A percentile compares a stretch with the other conserved stretches of the same genome.
Conservation (phyloP, 37 sponge, comb jelly and placozoan genomes). For the Geodia barretti region DNA sequence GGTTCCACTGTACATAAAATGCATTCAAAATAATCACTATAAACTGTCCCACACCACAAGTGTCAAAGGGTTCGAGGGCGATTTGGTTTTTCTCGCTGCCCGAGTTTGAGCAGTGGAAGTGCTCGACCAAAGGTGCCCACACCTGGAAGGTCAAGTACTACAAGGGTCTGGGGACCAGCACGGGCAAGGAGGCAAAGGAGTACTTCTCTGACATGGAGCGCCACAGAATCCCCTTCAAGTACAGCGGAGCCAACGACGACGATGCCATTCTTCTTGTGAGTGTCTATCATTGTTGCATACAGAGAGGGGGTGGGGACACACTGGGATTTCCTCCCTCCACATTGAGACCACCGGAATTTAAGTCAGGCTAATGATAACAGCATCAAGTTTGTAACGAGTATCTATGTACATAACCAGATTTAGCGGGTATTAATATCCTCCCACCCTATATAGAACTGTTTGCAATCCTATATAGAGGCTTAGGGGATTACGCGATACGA, state of each 20-base stretch:
- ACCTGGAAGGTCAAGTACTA: constrained; percentile 93
- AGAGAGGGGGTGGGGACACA: no score
- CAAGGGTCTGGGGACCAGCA: constrained; percentile 98
- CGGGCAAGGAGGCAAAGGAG: constrained; percentile 92
- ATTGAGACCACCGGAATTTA: no score
- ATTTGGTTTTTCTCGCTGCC: constrained; percentile 88
- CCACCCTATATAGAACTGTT: no score
- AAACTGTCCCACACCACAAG: constrained; percentile 27
- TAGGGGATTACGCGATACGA: no score
- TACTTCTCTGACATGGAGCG: constrained; percentile 97
- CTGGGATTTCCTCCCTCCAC: no score
- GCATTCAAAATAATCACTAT: background rate
- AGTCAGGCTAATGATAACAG: no score
- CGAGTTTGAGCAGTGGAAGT: constrained; percentile 94
- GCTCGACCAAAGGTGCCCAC: constrained; percentile 59
- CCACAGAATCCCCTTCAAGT: constrained; percentile 89
- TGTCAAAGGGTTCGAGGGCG: constrained; percentile 65
- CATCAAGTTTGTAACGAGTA: no score
- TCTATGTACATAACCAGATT: no score
- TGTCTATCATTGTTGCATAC: no score
- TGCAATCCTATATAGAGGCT: no score
- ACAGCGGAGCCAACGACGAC: constrained; percentile 81
- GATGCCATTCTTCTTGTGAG: constrained; percentile 86
- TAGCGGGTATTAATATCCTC: no score
- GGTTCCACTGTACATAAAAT: background rate